These are phyloP conservation scores for Odontomachus brunneus DNA, from an alignment of 1,140 invertebrate species.

Conservation along the genomic window DNA sequence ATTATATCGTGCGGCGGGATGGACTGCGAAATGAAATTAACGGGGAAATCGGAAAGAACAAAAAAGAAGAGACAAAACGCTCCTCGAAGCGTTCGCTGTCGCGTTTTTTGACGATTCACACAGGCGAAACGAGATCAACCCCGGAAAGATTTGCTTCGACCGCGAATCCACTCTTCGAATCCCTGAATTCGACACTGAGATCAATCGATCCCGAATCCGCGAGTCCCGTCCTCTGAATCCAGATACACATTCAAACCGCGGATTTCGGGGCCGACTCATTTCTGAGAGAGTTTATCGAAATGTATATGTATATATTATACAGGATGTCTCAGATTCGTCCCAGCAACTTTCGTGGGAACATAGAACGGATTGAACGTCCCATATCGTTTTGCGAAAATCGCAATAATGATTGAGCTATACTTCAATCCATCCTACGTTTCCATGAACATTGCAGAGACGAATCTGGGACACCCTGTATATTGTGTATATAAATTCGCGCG, in stretches of 20 bases:
- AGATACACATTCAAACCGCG: neutral
- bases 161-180: neutral
- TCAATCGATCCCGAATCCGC: neutral
- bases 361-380: too few species aligned
- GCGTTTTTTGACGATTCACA: neutral
- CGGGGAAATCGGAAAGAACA: too few species aligned
- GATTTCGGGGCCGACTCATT: neutral
- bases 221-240: neutral
- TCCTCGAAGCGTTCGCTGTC: neutral
- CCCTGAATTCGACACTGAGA: neutral
- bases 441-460: too few species aligned
- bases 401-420: too few species aligned
- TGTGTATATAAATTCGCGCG: neutral
- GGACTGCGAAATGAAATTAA: neutral
- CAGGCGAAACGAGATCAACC: neutral
- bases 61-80: neutral
- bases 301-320: too few species aligned
- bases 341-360: too few species aligned
- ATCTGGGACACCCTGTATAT: too few species aligned
- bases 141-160: neutral
- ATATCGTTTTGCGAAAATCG: too few species aligned
- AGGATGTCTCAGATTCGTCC: too few species aligned
- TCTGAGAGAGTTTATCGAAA: neutral
- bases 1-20: slow-evolving; percentile 19
- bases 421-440: too few species aligned